Evolutionary conservation across 2,113 vertebrate genomes (phyloP), one percentile per base, ranked within the genome.

Genomic region (Micromys minutus): DNA sequence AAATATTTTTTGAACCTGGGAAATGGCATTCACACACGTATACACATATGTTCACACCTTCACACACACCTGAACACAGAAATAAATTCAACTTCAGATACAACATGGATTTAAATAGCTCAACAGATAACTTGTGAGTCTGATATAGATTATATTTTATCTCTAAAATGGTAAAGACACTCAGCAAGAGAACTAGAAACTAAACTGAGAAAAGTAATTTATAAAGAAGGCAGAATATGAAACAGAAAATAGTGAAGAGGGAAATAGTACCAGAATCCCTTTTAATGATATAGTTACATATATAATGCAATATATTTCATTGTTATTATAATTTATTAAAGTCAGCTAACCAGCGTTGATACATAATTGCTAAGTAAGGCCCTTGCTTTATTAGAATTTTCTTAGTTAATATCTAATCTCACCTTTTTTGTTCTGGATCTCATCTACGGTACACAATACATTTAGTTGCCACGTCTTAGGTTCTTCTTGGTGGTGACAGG

Each of bases 181-280:
- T 87, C 67, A 76, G 17, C 29, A 76, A 72, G 52, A 50, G 61
- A 95, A 81, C 42, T 57, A 80, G 75, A 71, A 77, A 90, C 45
- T 42, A 95, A 92, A 57, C 31, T 80, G n/a, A 92, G 47, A 11
- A 92, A 95, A 86, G 71, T 42, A 91, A n/a, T 34, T 13, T 85
- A 7, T n/a, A 92, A 94, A 76, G 45, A 87, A 45, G 59, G 26
- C 12, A 74, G 67, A 86, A 75, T 45, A 13, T 39, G 47, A 92
- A 90, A 29, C 86, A 50, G 16, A 79, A 34, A 80, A 45, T 61
- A 7, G 47, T 24, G 29, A 42, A 22, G 5, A 29, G 42, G 10
- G 16, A 50, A 10, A 16, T 74, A 45, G 42, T 75, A 7, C 83
- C 61, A 42, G 77, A 92, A 67, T 87, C 36, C 52, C 17, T 34